A percentile compares a stretch with the other conserved stretches of the same genome.
phyloP scores from a whole-genome alignment of 2,113 vertebrate species.

The Ceyx melanurus region DNA sequence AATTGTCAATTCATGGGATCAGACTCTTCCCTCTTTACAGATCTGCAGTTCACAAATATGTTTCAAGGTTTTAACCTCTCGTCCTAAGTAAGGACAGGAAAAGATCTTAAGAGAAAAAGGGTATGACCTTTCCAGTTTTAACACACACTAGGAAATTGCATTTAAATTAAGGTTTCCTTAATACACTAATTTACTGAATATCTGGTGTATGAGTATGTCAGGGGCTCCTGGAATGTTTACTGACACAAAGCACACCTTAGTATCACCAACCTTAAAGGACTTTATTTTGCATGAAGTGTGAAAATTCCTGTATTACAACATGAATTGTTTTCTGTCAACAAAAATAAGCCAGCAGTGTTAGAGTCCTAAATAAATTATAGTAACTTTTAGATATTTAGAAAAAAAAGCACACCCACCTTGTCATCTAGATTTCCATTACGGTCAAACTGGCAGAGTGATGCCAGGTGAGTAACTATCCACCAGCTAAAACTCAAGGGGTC shows the following conservation, averaged over 20 bases:
- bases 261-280: neutral
- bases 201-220: neutral
- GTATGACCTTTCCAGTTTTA: neutral
- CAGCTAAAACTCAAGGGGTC: conserved; percentile 90
- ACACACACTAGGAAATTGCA: neutral
- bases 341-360: neutral
- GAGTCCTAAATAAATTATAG: neutral
- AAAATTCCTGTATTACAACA: neutral
- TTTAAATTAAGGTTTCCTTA: neutral
- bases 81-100: neutral
- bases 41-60: neutral
- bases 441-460: conserved; percentile 83
- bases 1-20: neutral
- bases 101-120: neutral
- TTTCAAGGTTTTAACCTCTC: neutral
- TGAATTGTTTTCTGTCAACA: neutral
- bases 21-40: neutral
- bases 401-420: conserved; percentile 74
- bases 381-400: neutral
- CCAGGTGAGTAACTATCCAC: conserved; percentile 90
- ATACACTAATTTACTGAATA: neutral
- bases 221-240: neutral
- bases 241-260: neutral
- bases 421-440: conserved; percentile 80
- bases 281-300: neutral